Evolutionary conservation across 2,113 vertebrate genomes (phyloP).

Genomic region (Corapipo altera): DNA sequence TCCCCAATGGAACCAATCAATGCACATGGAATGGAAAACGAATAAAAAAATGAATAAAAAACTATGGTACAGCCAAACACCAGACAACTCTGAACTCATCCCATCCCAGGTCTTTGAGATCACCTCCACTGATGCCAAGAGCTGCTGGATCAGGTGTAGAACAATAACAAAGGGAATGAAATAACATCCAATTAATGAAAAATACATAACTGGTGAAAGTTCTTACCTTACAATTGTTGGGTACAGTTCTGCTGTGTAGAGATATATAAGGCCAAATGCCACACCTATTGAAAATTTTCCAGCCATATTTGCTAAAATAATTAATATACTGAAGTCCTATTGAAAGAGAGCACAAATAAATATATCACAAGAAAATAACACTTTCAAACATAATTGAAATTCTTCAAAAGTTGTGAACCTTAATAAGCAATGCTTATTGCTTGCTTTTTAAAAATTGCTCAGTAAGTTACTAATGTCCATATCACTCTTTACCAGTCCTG

Average conservation of each 20-base stretch:
- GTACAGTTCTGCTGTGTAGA: constrained; percentile 93
- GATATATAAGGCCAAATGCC: constrained; percentile 89
- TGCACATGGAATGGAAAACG: not conserved
- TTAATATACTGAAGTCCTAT: constrained; percentile 63
- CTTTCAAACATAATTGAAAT: not conserved
- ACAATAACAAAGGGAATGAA: not conserved
- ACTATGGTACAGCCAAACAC: not conserved
- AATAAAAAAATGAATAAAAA: not conserved
- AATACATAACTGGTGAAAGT: not conserved
- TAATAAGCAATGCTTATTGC: not conserved
- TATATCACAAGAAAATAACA: not conserved
- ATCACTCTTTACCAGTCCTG: not conserved
- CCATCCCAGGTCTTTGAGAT: not conserved
- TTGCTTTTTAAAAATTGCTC: not conserved
- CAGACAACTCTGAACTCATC: not conserved
- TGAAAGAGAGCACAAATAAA: constrained; percentile 43
- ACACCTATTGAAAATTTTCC: constrained; percentile 89
- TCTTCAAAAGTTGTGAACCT: not conserved
- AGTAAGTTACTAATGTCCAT: not conserved
- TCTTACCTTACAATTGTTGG: constrained; percentile 89
- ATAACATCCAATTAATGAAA: not conserved
- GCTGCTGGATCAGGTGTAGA: not conserved
- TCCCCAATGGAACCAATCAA: not conserved
- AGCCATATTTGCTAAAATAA: constrained; percentile 79
- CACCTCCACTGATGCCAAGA: not conserved